Base-by-base conservation (phyloP, 1,140 invertebrate species). In the Medauroidea extradentata region DNA sequence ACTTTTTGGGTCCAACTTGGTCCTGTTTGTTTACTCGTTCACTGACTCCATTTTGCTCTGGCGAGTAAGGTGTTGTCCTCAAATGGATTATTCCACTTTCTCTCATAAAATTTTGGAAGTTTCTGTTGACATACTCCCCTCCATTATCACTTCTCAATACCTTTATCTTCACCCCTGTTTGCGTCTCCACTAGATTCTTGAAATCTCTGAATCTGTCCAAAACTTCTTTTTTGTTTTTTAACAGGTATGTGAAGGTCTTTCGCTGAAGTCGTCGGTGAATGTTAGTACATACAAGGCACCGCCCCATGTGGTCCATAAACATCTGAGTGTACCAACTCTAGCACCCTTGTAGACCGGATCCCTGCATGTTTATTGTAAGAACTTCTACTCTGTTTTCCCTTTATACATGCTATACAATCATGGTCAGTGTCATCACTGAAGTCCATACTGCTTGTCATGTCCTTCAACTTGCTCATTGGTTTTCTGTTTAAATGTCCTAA, bases 11-110 rank as follows among this genome's bases (percentile, higher is more conserved):
- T 78, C 71, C 61, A 67, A 72, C 63, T 76, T 78, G 50, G 29
- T 50, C 42, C 74, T 51, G 24, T 71, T 68, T 53, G 56, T 73
- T 74, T 66, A 77, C 74, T 29, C 78, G 63, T 61, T 82, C 78
- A 19, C 77, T 64, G 2, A 79, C 71, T 61, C 77, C 75, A 73
- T 82, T 82, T 65, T 71, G 65, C 61, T 83, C 72, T 52, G 79
- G 77, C 9, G 73, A 78, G 55, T 75, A 69, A 42, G 75, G 69
- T 42, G 76, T 69, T 8, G 73, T 77, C 43, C 69, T 73, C 54
- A 79, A 69, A 69, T 77, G 77, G 14, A 57, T 64, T 55, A 81
- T 80, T 5, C 78, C 78, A 50, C 71, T 74, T 58, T 70, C 43
- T 2, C 3, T 59, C n/a, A 62, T 5, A 27, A 52, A 29, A 16